Conservation (phyloP, 2,113 vertebrate genomes). For the Cynoglossus semilaevis region DNA sequence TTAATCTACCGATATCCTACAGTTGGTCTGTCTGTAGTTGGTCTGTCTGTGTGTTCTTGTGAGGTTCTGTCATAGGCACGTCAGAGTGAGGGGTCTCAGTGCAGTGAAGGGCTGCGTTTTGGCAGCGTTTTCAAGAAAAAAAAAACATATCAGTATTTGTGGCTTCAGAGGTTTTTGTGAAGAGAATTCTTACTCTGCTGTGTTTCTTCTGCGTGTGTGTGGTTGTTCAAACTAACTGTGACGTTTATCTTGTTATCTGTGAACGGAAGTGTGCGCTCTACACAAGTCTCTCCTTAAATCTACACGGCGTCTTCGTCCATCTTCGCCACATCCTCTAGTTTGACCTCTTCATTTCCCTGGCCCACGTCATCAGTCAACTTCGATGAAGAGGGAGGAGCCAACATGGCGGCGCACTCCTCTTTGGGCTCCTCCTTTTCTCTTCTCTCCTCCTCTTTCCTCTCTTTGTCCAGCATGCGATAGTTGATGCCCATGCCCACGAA, state of each 20-base stretch:
- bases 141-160: slow-evolving; percentile 13
- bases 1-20: not conserved
- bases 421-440: slow-evolving; percentile 66
- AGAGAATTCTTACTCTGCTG: not conserved
- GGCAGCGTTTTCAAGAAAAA: not conserved
- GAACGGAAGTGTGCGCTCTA: not conserved
- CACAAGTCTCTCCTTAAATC: not conserved
- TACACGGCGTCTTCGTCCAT: slow-evolving; percentile 70
- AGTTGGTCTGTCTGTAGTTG: slow-evolving; percentile 28
- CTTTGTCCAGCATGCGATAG: slow-evolving; percentile 83
- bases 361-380: slow-evolving; percentile 9
- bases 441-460: slow-evolving; percentile 76
- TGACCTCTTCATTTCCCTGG: slow-evolving; percentile 14
- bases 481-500: slow-evolving; percentile 94
- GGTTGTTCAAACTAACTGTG: not conserved
- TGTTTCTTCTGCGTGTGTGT: not conserved
- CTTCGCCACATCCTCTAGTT: slow-evolving; percentile 46
- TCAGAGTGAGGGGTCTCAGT: slow-evolving; percentile 7
- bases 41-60: not conserved
- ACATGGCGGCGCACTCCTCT: slow-evolving; percentile 72
- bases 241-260: too few species aligned
- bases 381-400: slow-evolving; percentile 29
- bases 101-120: not conserved
- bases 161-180: slow-evolving; percentile 29
- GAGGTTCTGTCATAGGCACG: slow-evolving; percentile 36